Percentiles rank a stretch among this genome's conserved stretches.
Evolutionary conservation across 1,140 invertebrate species (phyloP).

Genomic region (Drosophila albomicans): DNA sequence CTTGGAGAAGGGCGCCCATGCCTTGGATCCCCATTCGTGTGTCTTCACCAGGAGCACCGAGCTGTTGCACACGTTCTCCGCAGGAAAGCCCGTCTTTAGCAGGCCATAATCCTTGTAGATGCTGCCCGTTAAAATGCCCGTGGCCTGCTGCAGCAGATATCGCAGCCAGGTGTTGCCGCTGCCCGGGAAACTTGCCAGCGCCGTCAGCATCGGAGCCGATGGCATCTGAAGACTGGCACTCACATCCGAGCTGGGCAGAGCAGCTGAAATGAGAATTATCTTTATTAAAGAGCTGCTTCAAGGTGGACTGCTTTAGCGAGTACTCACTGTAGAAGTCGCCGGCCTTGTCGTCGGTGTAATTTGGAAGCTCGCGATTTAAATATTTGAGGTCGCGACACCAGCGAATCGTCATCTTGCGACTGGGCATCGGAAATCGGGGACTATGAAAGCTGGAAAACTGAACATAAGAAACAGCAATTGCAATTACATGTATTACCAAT

Average conservation of each 20-base stretch:
- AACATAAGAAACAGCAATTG: not conserved
- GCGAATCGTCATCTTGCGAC: slow-evolving; percentile 77
- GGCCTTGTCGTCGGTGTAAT: slow-evolving; percentile 71
- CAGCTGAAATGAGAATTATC: slow-evolving; percentile 32
- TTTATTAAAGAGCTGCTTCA: no score
- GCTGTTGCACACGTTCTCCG: slow-evolving; percentile 90
- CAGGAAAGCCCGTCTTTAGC: slow-evolving; percentile 91
- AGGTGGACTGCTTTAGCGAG: no score
- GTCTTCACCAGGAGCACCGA: slow-evolving; percentile 93
- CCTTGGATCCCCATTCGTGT: slow-evolving; percentile 89
- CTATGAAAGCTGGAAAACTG: slow-evolving; percentile 80
- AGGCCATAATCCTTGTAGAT: slow-evolving; percentile 92
- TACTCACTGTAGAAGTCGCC: slow-evolving; percentile 69
- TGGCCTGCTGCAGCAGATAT: slow-evolving; percentile 91
- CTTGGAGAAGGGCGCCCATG: slow-evolving; percentile 87
- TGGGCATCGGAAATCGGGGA: slow-evolving; percentile 71
- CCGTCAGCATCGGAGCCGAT: slow-evolving; percentile 84
- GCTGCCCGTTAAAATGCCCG: slow-evolving; percentile 91
- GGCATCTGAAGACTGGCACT: slow-evolving; percentile 52
- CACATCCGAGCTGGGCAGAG: slow-evolving; percentile 58
- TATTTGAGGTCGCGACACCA: slow-evolving; percentile 82
- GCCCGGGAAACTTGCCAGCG: slow-evolving; percentile 91
- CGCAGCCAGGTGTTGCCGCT: slow-evolving; percentile 93
- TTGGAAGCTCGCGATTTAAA: slow-evolving; percentile 76
- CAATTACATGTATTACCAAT: not conserved